phyloP scores from a whole-genome alignment of 2,888 invertebrate species.

The Oithona nana region DNA sequence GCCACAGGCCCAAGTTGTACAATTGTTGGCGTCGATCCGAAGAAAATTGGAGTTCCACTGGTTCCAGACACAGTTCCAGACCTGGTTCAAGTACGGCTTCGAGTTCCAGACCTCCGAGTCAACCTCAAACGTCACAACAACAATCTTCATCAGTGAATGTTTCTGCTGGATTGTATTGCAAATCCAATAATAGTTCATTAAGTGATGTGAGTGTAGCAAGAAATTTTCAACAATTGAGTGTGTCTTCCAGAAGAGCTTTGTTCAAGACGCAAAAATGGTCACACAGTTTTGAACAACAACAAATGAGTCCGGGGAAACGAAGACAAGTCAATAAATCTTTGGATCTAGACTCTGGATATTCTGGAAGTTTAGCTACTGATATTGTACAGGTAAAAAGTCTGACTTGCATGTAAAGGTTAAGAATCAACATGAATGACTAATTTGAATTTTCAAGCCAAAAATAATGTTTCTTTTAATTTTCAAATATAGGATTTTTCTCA shows the following conservation, averaged over 20 bases:
- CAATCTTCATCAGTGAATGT: too few relatives aligned
- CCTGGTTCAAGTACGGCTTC: not conserved
- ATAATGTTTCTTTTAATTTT: too few relatives aligned
- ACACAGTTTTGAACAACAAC: not conserved
- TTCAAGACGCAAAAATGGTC: constrained; percentile 14
- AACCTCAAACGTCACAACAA: not conserved
- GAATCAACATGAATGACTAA: too few relatives aligned
- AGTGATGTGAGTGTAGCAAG: constrained; percentile 15
- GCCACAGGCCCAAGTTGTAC: not conserved
- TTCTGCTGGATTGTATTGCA: constrained; percentile 4
- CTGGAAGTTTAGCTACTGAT: not conserved
- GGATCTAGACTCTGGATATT: constrained; percentile 11
- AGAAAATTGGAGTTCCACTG: not conserved
- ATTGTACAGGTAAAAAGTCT: not conserved
- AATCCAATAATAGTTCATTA: constrained; percentile 10
- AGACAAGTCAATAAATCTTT: constrained; percentile 9
- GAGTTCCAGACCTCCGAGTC: not conserved
- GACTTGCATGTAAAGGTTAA: not conserved
- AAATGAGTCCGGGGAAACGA: not conserved
- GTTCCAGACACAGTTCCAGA: not conserved
- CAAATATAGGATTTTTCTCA: too few relatives aligned
- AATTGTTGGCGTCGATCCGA: not conserved
- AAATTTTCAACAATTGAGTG: constrained; percentile 16
- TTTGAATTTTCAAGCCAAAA: too few relatives aligned
- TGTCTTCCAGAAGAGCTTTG: constrained; percentile 9